phyloP scores from a whole-genome alignment of 2,797 vertebrate species.

The Leptatherina wallacei region DNA sequence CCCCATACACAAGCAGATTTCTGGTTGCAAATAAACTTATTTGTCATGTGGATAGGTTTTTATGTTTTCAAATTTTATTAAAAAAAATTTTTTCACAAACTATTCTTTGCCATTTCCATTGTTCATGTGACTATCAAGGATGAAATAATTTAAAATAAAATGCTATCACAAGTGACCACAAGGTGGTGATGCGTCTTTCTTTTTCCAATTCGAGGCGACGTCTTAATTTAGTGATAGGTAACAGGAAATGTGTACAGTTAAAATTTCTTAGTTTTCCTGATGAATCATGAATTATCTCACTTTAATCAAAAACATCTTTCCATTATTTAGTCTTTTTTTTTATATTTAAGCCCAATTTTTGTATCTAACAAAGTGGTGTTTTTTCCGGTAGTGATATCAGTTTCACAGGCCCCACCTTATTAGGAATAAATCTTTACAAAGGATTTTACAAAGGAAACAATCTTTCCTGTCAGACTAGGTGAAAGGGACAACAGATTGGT shows the following conservation, averaged over 20 bases:
- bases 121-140: conserved; percentile 13
- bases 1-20: conserved; percentile 25
- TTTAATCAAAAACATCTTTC: background rate
- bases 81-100: conserved; percentile 23
- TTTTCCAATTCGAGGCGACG: conserved; percentile 1
- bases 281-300: background rate
- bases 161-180: conserved; percentile 56
- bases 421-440: conserved; percentile 6
- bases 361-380: background rate
- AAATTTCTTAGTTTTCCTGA: background rate
- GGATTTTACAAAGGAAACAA: conserved; percentile 47
- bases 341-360: background rate
- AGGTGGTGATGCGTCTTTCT: conserved; percentile 70
- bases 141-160: conserved; percentile 54
- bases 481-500: conserved; percentile 32
- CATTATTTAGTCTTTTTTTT: background rate
- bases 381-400: background rate
- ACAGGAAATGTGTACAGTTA: background rate
- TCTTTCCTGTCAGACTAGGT: conserved; percentile 56
- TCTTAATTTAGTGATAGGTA: background rate
- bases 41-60: conserved; percentile 23
- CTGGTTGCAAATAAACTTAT: background rate
- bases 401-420: conserved; percentile 4
- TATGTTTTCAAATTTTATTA: background rate
- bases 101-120: conserved; percentile 15